These are phyloP conservation scores for Prietella phreatophila DNA, from an alignment of 2,113 vertebrate species.

Conservation along the genomic window DNA sequence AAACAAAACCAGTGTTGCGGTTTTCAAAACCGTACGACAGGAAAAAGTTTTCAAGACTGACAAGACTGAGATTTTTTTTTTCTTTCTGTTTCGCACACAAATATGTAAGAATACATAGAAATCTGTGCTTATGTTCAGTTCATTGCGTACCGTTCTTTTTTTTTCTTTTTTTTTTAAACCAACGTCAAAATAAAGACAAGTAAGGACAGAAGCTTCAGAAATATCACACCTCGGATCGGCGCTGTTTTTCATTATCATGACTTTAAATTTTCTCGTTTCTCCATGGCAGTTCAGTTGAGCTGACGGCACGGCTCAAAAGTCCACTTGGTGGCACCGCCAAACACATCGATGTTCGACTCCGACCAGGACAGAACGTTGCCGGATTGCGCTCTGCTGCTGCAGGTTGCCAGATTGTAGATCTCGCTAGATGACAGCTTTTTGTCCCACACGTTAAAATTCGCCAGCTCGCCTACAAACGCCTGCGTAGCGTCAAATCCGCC, in stretches of 20 bases:
- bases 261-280: slow-evolving; percentile 40
- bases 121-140: slow-evolving; percentile 68
- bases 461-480: slow-evolving; percentile 90
- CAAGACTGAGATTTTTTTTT: slow-evolving; percentile 51
- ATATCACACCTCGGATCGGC: slow-evolving; percentile 53
- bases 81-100: slow-evolving; percentile 67
- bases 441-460: slow-evolving; percentile 94
- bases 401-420: slow-evolving; percentile 91
- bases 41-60: slow-evolving; percentile 60
- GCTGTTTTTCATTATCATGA: slow-evolving; percentile 43
- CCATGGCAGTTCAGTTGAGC: slow-evolving; percentile 79
- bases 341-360: slow-evolving; percentile 89
- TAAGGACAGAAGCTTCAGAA: slow-evolving; percentile 70
- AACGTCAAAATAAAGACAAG: slow-evolving; percentile 70
- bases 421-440: slow-evolving; percentile 85
- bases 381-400: slow-evolving; percentile 81
- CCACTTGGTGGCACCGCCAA: slow-evolving; percentile 93
- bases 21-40: slow-evolving; percentile 57
- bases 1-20: slow-evolving; percentile 21
- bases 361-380: slow-evolving; percentile 95
- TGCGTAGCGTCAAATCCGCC: slow-evolving; percentile 96
- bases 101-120: slow-evolving; percentile 72
- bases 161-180: slow-evolving; percentile 44
- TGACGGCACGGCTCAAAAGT: slow-evolving; percentile 94
- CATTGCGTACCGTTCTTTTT: slow-evolving; percentile 51